phyloP scores from a whole-genome alignment of 2,113 vertebrate genomes.

The Cyanocitta stelleri region DNA sequence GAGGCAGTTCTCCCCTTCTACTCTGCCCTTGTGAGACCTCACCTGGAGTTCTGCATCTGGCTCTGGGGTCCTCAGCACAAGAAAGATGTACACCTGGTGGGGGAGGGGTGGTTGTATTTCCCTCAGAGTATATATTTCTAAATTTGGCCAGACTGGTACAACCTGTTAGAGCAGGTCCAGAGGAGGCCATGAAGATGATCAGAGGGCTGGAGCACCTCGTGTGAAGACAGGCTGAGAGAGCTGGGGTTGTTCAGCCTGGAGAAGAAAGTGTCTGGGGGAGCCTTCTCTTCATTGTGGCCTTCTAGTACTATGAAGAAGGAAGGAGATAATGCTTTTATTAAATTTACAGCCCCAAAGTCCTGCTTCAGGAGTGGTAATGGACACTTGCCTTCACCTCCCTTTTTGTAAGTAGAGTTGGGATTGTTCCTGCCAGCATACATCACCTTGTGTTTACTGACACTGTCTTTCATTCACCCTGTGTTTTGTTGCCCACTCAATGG shows the following conservation, averaged over 20 bases:
- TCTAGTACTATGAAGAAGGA: neutral
- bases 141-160: no score
- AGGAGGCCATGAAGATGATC: neutral
- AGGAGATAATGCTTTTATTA: neutral
- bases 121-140: no score
- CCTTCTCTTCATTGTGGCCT: neutral
- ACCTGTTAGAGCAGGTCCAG: neutral
- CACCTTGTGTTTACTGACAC: neutral
- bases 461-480: neutral
- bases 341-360: neutral
- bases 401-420: neutral
- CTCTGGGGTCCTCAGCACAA: neutral
- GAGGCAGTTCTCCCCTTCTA: neutral
- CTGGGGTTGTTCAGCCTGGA: neutral
- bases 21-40: neutral
- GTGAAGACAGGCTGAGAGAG: neutral
- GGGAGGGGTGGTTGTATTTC: no score
- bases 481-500: neutral
- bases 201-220: neutral
- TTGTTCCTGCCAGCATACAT: neutral
- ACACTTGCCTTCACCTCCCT: neutral
- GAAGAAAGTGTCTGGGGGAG: neutral
- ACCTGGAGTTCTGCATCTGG: neutral
- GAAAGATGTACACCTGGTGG: no score
- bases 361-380: neutral